phyloP scores from a whole-genome alignment of 2,113 vertebrate species.

The Rostratula benghalensis region DNA sequence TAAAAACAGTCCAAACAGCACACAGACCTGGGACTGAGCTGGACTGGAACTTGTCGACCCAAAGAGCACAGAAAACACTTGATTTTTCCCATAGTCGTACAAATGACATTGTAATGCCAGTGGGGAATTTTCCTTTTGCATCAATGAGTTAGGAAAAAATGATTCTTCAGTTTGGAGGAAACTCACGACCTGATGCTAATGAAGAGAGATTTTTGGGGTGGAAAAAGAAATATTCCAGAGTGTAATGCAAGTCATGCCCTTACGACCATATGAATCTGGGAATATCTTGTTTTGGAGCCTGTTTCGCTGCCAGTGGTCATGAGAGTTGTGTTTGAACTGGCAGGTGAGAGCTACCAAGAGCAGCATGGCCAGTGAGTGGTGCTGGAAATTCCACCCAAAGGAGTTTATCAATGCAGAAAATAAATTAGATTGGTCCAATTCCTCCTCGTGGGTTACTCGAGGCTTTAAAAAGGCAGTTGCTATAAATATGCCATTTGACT shows the following conservation, averaged over 20 bases:
- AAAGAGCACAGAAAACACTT: neutral
- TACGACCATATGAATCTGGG: neutral
- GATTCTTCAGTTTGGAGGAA: neutral
- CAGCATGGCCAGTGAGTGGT: neutral
- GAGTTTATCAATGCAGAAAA: neutral
- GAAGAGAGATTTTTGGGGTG: neutral
- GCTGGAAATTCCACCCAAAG: neutral
- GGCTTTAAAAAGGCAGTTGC: constrained; percentile 24
- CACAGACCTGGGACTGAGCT: neutral
- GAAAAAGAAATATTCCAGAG: neutral
- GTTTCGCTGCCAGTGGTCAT: neutral
- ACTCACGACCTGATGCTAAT: neutral
- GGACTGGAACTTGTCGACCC: neutral
- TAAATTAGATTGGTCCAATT: neutral
- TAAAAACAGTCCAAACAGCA: neutral
- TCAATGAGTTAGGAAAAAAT: neutral
- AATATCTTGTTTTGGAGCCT: neutral
- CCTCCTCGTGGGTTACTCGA: neutral
- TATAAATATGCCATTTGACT: constrained; percentile 28
- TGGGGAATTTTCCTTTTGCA: fast-evolving
- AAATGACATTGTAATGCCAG: fast-evolving
- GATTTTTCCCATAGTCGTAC: neutral
- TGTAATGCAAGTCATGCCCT: neutral
- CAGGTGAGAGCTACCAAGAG: neutral
- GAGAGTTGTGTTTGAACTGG: fast-evolving